Base-by-base conservation (phyloP, 2,888 invertebrate genomes). In the Exephanes ischioxanthus region DNA sequence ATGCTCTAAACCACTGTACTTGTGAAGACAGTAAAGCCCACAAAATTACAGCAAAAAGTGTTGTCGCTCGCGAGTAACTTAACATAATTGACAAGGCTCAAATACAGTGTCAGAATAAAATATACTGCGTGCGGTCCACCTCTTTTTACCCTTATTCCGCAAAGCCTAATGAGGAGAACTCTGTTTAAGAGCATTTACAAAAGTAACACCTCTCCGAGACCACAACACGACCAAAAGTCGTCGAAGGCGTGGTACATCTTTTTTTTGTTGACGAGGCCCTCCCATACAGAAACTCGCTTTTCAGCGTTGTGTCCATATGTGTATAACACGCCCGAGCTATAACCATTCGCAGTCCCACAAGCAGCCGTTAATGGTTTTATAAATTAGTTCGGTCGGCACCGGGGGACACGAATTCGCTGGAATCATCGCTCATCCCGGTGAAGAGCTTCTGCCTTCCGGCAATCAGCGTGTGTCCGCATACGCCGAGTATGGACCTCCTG, bases 341-440 rank as follows among this genome's bases (percentile, higher is more conserved):
- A 63, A 48, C 58, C 75, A 58, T 45, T 30, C 48, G 67, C 76
- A 80, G 82, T 80, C 84, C 80, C 78, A 86, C 85, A 76, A 82
- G 79, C 70, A 81, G 76, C 45, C 77, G 86, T 87, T 87, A 87
- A 88, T 88, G 87, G 85, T 88, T 88, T 88, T 87, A 88, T 87
- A 88, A 88, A 88, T 88, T 88, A 88, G 88, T 87, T 86, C 78
- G 71, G 80, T 76, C 86, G 83, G 86, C 79, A 80, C 83, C 72
- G 41, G 78, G 53, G 72, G 79, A 67, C 68, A 78, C 61, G 72
- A 55, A 82, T 86, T 71, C 79, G 83, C 83, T 81, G 66, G 70
- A 80, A 86, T 83, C 87, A 88, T 88, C 87, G 84, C 85, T 88
- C 88, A 88, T 83, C 82, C 79, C 73, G 73, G 73, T 83, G 81